Evolutionary conservation across 2,113 vertebrate genomes (phyloP).

Genomic region (Sinocyclocheilus anophthalmus): DNA sequence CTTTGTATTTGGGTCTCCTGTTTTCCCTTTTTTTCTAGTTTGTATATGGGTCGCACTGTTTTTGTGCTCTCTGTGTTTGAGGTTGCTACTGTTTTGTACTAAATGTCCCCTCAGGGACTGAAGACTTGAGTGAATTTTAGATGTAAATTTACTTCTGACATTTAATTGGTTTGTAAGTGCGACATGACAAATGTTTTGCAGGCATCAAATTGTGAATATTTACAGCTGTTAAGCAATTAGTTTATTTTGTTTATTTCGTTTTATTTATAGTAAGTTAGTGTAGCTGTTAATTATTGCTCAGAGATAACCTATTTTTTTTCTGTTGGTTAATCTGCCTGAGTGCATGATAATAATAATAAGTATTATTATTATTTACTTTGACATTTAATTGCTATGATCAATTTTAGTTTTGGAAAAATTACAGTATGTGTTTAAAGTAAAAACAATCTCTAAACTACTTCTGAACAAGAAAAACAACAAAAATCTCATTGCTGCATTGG

Average conservation of each 20-base stretch:
- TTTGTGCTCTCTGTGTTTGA: conserved; percentile 19
- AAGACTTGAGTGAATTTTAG: neutral
- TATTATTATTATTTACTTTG: too few species aligned
- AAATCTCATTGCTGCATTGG: neutral
- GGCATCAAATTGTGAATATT: too few species aligned
- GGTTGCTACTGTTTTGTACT: conserved; percentile 10
- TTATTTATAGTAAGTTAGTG: neutral
- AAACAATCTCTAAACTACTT: neutral
- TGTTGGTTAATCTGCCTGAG: neutral
- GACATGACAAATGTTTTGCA: neutral
- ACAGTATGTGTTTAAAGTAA: neutral
- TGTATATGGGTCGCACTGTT: conserved; percentile 41
- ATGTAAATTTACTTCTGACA: neutral
- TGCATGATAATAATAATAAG: neutral
- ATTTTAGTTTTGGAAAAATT: neutral
- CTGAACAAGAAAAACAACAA: neutral
- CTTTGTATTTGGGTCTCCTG: conserved; percentile 37
- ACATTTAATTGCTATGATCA: too few species aligned
- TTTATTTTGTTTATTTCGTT: too few species aligned
- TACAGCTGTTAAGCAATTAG: too few species aligned
- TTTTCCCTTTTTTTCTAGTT: conserved; percentile 42
- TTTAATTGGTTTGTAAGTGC: neutral
- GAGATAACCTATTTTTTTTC: neutral
- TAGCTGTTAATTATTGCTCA: neutral
- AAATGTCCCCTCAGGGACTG: neutral